phyloP scores from a whole-genome alignment of 2,888 invertebrate species.

The Taphrorychus bicolor region DNA sequence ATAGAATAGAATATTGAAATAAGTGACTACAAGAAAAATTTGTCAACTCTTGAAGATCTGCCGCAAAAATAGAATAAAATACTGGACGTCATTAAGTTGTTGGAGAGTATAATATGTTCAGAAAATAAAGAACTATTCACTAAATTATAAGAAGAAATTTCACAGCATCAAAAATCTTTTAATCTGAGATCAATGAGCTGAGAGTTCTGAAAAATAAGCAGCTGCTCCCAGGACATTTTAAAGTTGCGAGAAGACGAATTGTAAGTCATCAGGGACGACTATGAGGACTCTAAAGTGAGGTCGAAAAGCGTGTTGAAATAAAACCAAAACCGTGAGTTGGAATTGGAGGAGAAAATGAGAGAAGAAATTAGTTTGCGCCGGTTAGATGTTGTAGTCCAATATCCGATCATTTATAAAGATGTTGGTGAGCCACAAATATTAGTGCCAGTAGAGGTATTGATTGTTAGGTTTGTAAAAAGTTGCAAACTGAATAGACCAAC shows the following conservation, averaged over 20 bases:
- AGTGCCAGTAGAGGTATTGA: too few species aligned
- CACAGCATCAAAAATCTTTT: slow-evolving; percentile 59
- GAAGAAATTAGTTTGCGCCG: slow-evolving; percentile 68
- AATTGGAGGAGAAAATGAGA: slow-evolving; percentile 71
- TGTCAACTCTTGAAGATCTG: slow-evolving; percentile 61
- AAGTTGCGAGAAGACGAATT: slow-evolving; percentile 74
- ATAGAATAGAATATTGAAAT: slow-evolving; percentile 65
- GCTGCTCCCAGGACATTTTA: slow-evolving; percentile 65
- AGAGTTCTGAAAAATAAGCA: slow-evolving; percentile 59
- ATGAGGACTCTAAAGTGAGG: slow-evolving; percentile 81
- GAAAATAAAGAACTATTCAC: slow-evolving; percentile 62
- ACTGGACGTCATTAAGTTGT: slow-evolving; percentile 59
- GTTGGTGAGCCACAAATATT: too few species aligned
- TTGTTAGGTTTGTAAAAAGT: too few species aligned
- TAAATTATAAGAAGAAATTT: slow-evolving; percentile 59
- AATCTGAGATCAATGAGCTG: too few species aligned
- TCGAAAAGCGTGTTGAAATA: slow-evolving; percentile 88
- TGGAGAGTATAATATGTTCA: slow-evolving; percentile 58
- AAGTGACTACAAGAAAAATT: slow-evolving; percentile 62
- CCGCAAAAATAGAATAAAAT: slow-evolving; percentile 61
- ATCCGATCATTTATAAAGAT: too few species aligned
- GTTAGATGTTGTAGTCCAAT: slow-evolving; percentile 65
- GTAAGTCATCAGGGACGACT: slow-evolving; percentile 71
- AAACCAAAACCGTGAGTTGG: slow-evolving; percentile 74
- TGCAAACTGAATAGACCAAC: slow-evolving; percentile 44